Conservation (phyloP, 2,113 vertebrate genomes). For the Toxotes jaculatrix region DNA sequence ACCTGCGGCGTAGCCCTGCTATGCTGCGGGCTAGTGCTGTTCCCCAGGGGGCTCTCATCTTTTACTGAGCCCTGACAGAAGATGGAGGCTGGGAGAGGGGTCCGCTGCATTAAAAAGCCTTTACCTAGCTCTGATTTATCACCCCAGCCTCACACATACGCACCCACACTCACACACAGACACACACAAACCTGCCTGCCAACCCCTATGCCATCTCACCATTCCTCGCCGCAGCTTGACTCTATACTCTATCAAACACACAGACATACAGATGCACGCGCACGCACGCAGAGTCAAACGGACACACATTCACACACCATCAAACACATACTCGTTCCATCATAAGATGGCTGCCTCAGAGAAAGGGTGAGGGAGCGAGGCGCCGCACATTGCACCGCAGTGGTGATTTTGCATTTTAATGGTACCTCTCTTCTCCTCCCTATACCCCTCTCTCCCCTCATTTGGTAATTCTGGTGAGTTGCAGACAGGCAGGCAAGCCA, state of each 20-base stretch:
- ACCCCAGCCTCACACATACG: conserved; percentile 71
- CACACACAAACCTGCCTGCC: conserved; percentile 61
- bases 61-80: conserved; percentile 88
- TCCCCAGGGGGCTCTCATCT: conserved; percentile 87
- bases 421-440: conserved; percentile 56
- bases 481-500: conserved; percentile 58
- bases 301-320: conserved; percentile 79
- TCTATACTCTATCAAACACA: conserved; percentile 81
- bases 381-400: conserved; percentile 67
- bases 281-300: conserved; percentile 30
- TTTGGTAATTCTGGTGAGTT: conserved; percentile 75
- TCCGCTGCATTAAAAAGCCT: conserved; percentile 89
- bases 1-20: conserved; percentile 78
- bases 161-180: conserved; percentile 48
- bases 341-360: conserved; percentile 81
- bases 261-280: conserved; percentile 53
- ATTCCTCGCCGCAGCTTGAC: conserved; percentile 65
- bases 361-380: conserved; percentile 69
- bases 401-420: conserved; percentile 85
- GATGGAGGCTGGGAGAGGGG: conserved; percentile 86
- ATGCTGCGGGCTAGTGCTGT: conserved; percentile 79
- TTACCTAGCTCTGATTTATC: conserved; percentile 89
- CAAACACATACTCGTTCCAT: conserved; percentile 75
- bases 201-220: conserved; percentile 71
- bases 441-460: conserved; percentile 38